phyloP scores from a whole-genome alignment of 1,140 invertebrate genomes.

The Rhyzopertha dominica region DNA sequence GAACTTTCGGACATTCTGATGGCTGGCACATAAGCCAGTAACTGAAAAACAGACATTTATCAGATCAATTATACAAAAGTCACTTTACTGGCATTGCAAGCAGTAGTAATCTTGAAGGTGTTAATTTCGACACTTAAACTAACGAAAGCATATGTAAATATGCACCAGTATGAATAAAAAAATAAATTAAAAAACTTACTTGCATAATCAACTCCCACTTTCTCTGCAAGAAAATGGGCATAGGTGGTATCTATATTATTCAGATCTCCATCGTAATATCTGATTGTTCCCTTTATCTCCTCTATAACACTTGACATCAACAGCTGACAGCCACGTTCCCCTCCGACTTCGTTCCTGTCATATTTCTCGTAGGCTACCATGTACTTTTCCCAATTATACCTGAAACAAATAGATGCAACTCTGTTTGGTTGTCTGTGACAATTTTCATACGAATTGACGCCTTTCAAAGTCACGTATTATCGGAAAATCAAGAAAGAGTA shows the following conservation, averaged over 20 bases:
- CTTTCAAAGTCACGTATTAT: neutral
- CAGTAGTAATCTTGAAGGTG: neutral
- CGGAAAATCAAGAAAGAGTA: neutral
- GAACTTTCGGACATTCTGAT: slow-evolving; percentile 80
- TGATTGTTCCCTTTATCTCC: slow-evolving; percentile 50
- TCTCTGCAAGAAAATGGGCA: slow-evolving; percentile 42
- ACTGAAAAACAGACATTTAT: slow-evolving; percentile 61
- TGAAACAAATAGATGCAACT: slow-evolving; percentile 31
- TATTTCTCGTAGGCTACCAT: slow-evolving; percentile 66
- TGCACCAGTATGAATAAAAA: neutral
- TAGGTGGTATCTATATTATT: slow-evolving; percentile 49
- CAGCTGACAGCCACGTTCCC: slow-evolving; percentile 60
- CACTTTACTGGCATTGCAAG: slow-evolving; percentile 1
- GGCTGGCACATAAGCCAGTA: slow-evolving; percentile 88
- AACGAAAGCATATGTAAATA: neutral
- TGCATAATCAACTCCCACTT: slow-evolving; percentile 48
- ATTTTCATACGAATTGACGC: slow-evolving; percentile 3
- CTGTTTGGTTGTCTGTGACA: neutral
- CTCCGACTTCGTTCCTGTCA: slow-evolving; percentile 59
- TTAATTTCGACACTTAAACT: neutral
- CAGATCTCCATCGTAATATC: slow-evolving; percentile 50
- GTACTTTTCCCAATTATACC: slow-evolving; percentile 63
- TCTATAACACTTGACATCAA: slow-evolving; percentile 65
- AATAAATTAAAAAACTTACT: slow-evolving; percentile 43
- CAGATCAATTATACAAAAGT: neutral